Evolutionary conservation across 2,113 vertebrate species (phyloP).

Genomic region (Epinephelus fuscoguttatus): DNA sequence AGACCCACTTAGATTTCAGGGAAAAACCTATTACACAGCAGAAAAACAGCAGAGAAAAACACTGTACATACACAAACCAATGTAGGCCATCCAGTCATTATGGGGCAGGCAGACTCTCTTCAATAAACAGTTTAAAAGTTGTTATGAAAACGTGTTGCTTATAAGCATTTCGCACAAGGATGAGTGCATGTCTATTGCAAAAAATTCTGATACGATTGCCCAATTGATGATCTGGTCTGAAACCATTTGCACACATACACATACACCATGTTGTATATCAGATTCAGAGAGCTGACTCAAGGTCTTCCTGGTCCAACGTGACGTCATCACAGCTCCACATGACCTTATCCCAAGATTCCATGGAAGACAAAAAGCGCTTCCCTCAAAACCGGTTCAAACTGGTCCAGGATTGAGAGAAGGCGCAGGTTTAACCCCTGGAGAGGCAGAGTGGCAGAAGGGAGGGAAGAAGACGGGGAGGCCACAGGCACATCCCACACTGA

Average conservation of each 20-base stretch:
- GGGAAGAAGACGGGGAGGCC: constrained; percentile 39
- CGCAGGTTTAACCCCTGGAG: constrained; percentile 88
- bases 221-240: not conserved
- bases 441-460: constrained; percentile 68
- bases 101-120: not conserved
- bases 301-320: constrained; percentile 87
- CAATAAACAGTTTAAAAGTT: not conserved
- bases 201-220: not conserved
- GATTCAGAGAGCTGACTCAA: constrained; percentile 84
- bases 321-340: constrained; percentile 90
- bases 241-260: not conserved
- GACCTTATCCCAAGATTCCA: constrained; percentile 91
- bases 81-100: constrained; percentile 11
- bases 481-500: constrained; percentile 12
- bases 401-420: constrained; percentile 86
- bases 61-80: constrained; percentile 18
- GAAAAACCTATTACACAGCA: constrained; percentile 65
- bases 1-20: constrained; percentile 44
- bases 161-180: not conserved
- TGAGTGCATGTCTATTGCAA: not conserved
- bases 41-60: constrained; percentile 24
- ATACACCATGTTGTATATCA: constrained; percentile 40
- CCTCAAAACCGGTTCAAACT: constrained; percentile 92
- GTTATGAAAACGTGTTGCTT: not conserved
- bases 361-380: constrained; percentile 90